Evolutionary conservation across 2,113 vertebrate species (phyloP).

Genomic region (Isurus oxyrinchus): DNA sequence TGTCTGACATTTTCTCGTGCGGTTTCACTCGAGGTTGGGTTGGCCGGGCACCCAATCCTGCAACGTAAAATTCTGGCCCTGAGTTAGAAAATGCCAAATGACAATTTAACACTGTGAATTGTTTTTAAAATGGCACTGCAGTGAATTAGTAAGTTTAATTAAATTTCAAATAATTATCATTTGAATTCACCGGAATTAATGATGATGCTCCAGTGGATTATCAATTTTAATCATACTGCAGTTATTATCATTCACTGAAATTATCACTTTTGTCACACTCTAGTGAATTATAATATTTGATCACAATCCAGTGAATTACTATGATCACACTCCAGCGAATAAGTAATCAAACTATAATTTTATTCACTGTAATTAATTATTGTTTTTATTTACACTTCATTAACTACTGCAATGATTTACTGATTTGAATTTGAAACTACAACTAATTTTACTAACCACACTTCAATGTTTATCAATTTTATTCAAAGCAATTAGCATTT

Average conservation of each 20-base stretch:
- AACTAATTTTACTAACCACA: background rate
- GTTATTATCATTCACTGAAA: constrained; percentile 22
- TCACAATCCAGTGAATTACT: constrained; percentile 23
- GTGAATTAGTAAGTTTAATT: background rate
- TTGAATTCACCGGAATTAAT: background rate
- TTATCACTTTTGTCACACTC: background rate
- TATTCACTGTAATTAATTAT: constrained; percentile 27
- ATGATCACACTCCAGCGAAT: constrained; percentile 2
- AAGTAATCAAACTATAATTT: constrained; percentile 23
- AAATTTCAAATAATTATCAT: constrained; percentile 3
- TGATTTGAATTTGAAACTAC: background rate
- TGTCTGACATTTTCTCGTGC: too few relatives aligned
- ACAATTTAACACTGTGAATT: background rate
- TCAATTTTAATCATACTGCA: background rate
- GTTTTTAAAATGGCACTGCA: background rate
- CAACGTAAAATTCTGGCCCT: too few relatives aligned
- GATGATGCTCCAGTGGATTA: background rate
- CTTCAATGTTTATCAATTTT: background rate
- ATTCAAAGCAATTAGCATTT: constrained; percentile 12
- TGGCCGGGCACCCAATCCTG: too few relatives aligned
- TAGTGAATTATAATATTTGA: constrained; percentile 21
- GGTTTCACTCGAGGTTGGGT: too few relatives aligned
- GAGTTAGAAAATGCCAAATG: background rate
- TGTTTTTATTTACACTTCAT: constrained; percentile 14
- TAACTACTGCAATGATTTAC: background rate